Percentiles rank a stretch among this genome's conserved stretches.
These are phyloP conservation scores for Teleogryllus occipitalis DNA, from an alignment of 1,140 invertebrate species.

Conservation along the genomic window DNA sequence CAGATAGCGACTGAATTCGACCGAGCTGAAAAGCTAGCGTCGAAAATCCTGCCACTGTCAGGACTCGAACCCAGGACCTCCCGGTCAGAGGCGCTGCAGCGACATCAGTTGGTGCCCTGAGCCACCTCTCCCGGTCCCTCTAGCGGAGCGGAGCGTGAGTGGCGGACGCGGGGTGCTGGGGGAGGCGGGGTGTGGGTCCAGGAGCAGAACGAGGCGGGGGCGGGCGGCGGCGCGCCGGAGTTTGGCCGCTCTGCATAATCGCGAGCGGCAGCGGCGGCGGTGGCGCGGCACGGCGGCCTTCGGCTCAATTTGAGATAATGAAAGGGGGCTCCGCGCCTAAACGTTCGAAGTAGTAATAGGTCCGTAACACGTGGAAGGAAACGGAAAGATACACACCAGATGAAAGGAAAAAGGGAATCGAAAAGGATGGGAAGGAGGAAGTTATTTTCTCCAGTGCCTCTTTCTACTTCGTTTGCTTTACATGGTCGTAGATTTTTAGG, in stretches of 20 bases:
- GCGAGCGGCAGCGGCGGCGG: neutral
- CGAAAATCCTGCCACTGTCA: too few species aligned
- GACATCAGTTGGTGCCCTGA: too few species aligned
- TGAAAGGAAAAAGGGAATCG: neutral
- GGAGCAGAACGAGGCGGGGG: neutral
- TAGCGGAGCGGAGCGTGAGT: too few species aligned
- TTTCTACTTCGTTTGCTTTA: constrained; percentile 1
- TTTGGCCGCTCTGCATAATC: neutral
- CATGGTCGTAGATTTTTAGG: neutral
- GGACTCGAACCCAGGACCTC: too few species aligned
- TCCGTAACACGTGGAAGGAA: neutral
- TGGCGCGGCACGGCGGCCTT: neutral
- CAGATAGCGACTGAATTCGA: too few species aligned
- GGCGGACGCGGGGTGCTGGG: too few species aligned
- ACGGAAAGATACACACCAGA: neutral
- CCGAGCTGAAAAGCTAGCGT: too few species aligned
- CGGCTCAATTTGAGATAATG: constrained; percentile 4
- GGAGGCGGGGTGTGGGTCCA: too few species aligned
- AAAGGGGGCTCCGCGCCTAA: neutral
- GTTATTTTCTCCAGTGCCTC: too few species aligned
- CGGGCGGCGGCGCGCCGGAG: too few species aligned
- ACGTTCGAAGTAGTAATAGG: neutral
- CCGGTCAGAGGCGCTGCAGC: too few species aligned
- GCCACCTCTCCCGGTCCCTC: too few species aligned
- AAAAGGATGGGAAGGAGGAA: neutral